Percentiles rank a stretch among this genome's conserved stretches.
phyloP scores from a whole-genome alignment of 92 coral and sea anemone genomes.

The Umimayanthus chanpuru region DNA sequence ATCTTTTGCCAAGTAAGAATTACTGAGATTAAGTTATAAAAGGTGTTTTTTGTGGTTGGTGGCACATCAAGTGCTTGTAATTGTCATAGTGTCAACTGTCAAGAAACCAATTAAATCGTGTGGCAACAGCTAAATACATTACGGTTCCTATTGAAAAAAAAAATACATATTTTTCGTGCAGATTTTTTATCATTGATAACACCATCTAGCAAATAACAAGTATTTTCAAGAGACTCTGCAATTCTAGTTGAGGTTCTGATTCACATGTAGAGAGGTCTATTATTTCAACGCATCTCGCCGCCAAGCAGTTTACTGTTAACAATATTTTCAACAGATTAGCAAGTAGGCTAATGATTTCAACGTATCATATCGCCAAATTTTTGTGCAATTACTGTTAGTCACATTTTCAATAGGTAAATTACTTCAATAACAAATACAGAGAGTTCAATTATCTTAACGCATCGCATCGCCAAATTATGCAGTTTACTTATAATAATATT shows the following conservation, averaged over 20 bases:
- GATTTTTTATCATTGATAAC: not conserved
- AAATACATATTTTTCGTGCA: too few relatives aligned
- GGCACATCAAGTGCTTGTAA: too few relatives aligned
- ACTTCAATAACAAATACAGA: too few relatives aligned
- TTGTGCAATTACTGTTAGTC: too few relatives aligned
- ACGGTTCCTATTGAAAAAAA: not conserved
- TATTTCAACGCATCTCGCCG: not conserved
- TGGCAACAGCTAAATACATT: not conserved
- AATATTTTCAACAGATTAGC: not conserved
- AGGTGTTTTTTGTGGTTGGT: not conserved
- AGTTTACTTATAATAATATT: too few relatives aligned
- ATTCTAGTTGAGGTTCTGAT: not conserved
- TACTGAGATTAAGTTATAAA: not conserved
- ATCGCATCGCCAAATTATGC: too few relatives aligned
- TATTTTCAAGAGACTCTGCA: not conserved
- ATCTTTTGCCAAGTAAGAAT: not conserved
- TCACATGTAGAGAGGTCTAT: not conserved
- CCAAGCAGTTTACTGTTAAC: not conserved
- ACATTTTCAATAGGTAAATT: too few relatives aligned
- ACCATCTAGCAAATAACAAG: too few relatives aligned
- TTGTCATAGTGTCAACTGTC: not conserved
- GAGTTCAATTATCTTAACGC: too few relatives aligned
- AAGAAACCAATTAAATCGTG: not conserved
- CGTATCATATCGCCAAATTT: too few relatives aligned
- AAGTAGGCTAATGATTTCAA: too few relatives aligned